Percentiles rank a stretch among this genome's conserved stretches.
These are phyloP conservation scores for Paracyclopina nana DNA, from an alignment of 1,140 invertebrate species.

Conservation along the genomic window DNA sequence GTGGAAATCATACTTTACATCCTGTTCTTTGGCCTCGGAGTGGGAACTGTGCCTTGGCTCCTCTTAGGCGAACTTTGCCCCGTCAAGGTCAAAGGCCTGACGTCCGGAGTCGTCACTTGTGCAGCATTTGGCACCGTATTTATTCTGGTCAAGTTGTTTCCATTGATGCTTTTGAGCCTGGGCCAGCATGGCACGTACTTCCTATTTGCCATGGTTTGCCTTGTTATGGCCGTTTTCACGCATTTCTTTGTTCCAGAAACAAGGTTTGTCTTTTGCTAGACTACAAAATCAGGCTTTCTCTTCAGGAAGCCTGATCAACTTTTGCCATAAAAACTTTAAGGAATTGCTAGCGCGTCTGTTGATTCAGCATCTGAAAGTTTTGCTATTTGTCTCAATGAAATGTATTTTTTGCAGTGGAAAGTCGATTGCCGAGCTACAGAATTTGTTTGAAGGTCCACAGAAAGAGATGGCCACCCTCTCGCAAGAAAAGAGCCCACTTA, in stretches of 20 bases:
- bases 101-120: neutral
- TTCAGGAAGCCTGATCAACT: too few species aligned
- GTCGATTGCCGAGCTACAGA: too few species aligned
- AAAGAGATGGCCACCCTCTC: too few species aligned
- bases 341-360: too few species aligned
- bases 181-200: neutral
- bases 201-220: constrained; percentile 1
- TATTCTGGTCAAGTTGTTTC: constrained; percentile 2
- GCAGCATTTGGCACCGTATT: constrained; percentile 1
- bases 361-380: too few species aligned
- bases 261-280: too few species aligned
- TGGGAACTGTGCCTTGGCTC: constrained; percentile 9
- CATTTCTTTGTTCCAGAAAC: constrained; percentile 1
- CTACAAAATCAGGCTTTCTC: too few species aligned
- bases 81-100: constrained; percentile 4
- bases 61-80: constrained; percentile 11
- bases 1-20: constrained; percentile 7
- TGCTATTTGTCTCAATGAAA: too few species aligned
- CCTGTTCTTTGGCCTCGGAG: constrained; percentile 10
- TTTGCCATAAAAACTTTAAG: too few species aligned
- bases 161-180: neutral
- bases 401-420: too few species aligned
- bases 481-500: too few species aligned
- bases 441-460: too few species aligned
- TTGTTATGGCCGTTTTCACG: neutral